Evolutionary conservation across 2,888 invertebrate genomes (phyloP), one percentile per base, ranked within the genome.

Genomic region (Neoascia interrupta): DNA sequence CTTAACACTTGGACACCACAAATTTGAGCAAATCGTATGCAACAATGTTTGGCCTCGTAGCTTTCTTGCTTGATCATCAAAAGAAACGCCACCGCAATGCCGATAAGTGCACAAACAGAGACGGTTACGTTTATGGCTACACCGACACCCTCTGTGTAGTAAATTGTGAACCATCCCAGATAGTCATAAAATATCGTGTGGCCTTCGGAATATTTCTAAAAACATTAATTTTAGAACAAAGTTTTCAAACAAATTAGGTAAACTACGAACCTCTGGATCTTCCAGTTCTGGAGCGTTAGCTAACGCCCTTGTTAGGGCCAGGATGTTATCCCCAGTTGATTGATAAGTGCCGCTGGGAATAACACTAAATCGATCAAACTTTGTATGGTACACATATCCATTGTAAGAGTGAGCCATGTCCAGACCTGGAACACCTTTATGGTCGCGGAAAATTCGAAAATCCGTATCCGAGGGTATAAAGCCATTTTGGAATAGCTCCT

Each of bases 341-440:
- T 96, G 95, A 51, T 94, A 88, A 1, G 94, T 93, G 0, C 94
- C 95, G 0, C 90, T 84, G 11, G 90, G 90, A 10, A 96, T 88
- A 13, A 91, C 89, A 0, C 90, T 89, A 0, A 92, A 91, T 45
- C 86, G 88, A 85, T 96, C 96, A 87, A 92, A 92, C 34, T 92
- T 91, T 0, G 95, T 95, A 87, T 95, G 95, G 86, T 95, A 95
- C 15, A 94, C 92, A 85, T 92, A 92, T 0, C 94, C 95, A 89
- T 94, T 94, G 31, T 92, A 90, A 3, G 91, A 90, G 85, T 94
- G 94, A 0, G 95, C 95, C 86, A 95, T 92, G 86, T 95, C 95
- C 21, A 95, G 85, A 5, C 95, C 95, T 69, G 92, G 91, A 39
- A 92, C 86, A 15, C 89, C 84, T 16, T 92, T 92, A 83, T 89